Evolutionary conservation across 2,113 vertebrate genomes (phyloP).

Genomic region (Lethenteron camtschaticum): DNA sequence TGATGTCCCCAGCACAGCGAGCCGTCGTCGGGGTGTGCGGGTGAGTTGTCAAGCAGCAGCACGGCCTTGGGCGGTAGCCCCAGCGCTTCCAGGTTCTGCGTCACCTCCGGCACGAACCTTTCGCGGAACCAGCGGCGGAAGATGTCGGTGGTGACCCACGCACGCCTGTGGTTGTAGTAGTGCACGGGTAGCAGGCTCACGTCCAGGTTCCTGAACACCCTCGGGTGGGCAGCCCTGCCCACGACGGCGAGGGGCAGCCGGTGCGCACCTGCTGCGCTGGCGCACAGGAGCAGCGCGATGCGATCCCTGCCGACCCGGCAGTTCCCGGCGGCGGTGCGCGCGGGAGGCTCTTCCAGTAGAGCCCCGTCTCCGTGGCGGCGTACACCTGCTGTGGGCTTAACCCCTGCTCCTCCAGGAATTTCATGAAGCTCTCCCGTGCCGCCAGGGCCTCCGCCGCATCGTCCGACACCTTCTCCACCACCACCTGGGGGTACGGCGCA

Average conservation of each 20-base stretch:
- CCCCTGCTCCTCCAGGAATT: conserved; percentile 1
- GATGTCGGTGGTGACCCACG: conserved; percentile 4
- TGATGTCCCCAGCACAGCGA: conserved; percentile 4
- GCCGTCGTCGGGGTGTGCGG: too few species aligned
- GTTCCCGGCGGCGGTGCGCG: not conserved
- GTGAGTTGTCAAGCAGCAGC: too few species aligned
- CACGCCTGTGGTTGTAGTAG: conserved; percentile 3
- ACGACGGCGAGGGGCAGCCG: not conserved
- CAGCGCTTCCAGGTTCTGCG: not conserved
- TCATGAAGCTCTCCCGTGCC: not conserved
- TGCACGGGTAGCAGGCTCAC: not conserved
- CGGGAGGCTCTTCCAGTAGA: not conserved
- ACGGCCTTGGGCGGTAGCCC: too few species aligned
- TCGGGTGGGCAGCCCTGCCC: not conserved
- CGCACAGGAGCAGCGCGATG: not conserved
- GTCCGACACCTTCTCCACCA: not conserved
- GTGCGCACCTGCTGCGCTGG: not conserved
- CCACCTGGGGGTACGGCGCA: too few species aligned
- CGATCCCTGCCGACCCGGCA: not conserved
- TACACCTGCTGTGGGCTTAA: conserved; percentile 5
- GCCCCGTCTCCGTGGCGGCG: not conserved
- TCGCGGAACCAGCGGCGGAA: conserved; percentile 3
- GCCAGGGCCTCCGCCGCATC: not conserved
- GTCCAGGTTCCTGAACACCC: not conserved
- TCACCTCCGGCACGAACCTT: not conserved